These are phyloP conservation scores for Hydroisotoma schaefferi DNA, from an alignment of 2,888 invertebrate genomes.

Conservation along the genomic window DNA sequence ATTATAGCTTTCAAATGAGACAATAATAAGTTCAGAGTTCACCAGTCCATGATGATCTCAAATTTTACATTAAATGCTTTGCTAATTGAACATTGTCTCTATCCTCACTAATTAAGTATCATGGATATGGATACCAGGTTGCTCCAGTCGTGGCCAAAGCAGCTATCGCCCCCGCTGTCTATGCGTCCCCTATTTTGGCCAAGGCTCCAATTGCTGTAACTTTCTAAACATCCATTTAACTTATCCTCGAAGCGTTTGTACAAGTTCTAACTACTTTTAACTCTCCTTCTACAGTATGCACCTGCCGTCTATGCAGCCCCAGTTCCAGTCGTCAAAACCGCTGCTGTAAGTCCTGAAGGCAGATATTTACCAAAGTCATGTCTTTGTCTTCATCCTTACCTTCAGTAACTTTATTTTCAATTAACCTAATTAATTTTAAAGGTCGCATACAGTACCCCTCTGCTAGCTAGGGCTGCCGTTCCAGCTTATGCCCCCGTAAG, in stretches of 20 bases:
- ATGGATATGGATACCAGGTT: conserved; percentile 26
- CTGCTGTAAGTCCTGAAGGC: not conserved
- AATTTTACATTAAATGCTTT: not conserved
- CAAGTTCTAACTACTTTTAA: not conserved
- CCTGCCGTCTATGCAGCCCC: conserved; percentile 18
- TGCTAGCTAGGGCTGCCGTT: conserved; percentile 13
- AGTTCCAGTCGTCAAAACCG: conserved; percentile 3
- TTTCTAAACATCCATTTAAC: not conserved
- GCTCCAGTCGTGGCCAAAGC: conserved; percentile 21
- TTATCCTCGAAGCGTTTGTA: not conserved
- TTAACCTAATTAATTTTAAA: not conserved
- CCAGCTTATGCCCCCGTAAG: conserved; percentile 9
- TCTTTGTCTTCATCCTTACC: not conserved
- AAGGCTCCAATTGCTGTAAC: conserved; percentile 20
- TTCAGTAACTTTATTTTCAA: not conserved
- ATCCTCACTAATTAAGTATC: conserved; percentile 16
- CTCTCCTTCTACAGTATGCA: conserved; percentile 2
- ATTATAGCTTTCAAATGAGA: not conserved
- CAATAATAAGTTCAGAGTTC: too few relatives aligned
- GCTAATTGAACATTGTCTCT: not conserved
- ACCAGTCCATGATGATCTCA: too few relatives aligned
- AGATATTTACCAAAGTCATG: too few relatives aligned
- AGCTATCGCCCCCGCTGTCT: conserved; percentile 13
- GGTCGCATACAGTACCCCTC: conserved; percentile 13
- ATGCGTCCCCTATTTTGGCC: conserved; percentile 14